Evolutionary conservation across 2,888 invertebrate species (phyloP), one percentile per base, ranked within the genome.

Genomic region (Xestia sexstrigata): DNA sequence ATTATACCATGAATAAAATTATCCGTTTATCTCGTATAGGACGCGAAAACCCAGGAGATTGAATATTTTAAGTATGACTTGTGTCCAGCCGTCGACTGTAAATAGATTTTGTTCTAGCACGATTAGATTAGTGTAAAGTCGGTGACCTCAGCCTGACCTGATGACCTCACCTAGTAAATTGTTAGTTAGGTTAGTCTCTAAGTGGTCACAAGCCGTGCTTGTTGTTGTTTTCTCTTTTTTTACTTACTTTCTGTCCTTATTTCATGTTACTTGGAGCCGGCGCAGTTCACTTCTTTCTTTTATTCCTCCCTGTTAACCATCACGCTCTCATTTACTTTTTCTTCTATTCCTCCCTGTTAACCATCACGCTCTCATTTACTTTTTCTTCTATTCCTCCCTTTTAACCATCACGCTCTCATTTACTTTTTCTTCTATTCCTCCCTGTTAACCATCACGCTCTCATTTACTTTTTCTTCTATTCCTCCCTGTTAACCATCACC

Each of bases 1-100:
- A 65, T 65, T 65, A 65, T 39, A n/a, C 23, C 65, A 42, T 65
- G 65, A 65, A 65, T 65, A 65, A 42, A 42, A 42, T 65, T 65
- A 42, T 65, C n/a, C 63, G n/a, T 65, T n/a, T n/a, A 65, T 65
- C 39, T 65, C n/a, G 20, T 23, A 39, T 55, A 0, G 2, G 17
- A 70, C 3, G 1, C 20, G 20, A 45, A 35, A 15, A 26, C 20
- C 9, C 15, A 3, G 23, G 8, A 13, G 0, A 17, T 42, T 42
- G 30, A 7, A 8, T 42, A 13, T 17, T 1, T 35, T 7, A 4
- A 26, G 15, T 70, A 9, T 23, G 23, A n/a, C 15, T 11, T 60
- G 26, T 26, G 15, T 42, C 8, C 26, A 23, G 42, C 9, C 17
- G n/a, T n/a, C 35, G 9, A 42, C 42, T 42, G 42, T 35, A 35